A percentile compares a stretch with the other conserved stretches of the same genome.
Evolutionary conservation across 2,113 vertebrate species (phyloP).

Genomic region (Daboia siamensis): DNA sequence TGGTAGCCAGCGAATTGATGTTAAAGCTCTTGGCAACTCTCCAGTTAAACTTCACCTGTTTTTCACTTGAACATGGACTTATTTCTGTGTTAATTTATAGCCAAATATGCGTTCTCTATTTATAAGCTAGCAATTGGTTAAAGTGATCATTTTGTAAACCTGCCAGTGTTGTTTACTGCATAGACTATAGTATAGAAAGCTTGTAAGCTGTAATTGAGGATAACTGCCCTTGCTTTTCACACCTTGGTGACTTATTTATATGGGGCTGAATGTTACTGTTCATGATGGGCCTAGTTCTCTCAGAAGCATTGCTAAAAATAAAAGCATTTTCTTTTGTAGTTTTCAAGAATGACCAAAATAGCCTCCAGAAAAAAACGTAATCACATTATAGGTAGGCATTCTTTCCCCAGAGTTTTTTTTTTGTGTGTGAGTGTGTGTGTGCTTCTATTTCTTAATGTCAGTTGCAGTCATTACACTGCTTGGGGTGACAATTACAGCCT

Average conservation of each 20-base stretch:
- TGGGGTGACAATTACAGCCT: background rate
- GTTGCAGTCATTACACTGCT: background rate
- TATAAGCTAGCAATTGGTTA: constrained; percentile 52
- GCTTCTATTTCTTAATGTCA: background rate
- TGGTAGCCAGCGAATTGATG: constrained; percentile 56
- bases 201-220: constrained; percentile 71
- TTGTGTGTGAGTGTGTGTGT: background rate
- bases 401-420: background rate
- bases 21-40: constrained; percentile 43
- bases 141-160: constrained; percentile 55
- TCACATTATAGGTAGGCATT: constrained; percentile 16
- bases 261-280: constrained; percentile 68
- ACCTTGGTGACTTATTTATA: constrained; percentile 71
- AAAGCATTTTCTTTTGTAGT: constrained; percentile 49
- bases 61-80: constrained; percentile 51
- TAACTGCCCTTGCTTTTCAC: constrained; percentile 59
- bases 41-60: constrained; percentile 50
- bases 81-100: constrained; percentile 60
- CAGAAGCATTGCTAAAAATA: constrained; percentile 64
- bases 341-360: constrained; percentile 56
- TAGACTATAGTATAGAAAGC: constrained; percentile 72
- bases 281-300: constrained; percentile 61
- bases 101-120: constrained; percentile 55
- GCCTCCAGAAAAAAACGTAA: constrained; percentile 32
- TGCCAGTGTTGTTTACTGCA: constrained; percentile 52